phyloP scores from a whole-genome alignment of 2,888 invertebrate genomes.

The Ormyrus labotus region DNA sequence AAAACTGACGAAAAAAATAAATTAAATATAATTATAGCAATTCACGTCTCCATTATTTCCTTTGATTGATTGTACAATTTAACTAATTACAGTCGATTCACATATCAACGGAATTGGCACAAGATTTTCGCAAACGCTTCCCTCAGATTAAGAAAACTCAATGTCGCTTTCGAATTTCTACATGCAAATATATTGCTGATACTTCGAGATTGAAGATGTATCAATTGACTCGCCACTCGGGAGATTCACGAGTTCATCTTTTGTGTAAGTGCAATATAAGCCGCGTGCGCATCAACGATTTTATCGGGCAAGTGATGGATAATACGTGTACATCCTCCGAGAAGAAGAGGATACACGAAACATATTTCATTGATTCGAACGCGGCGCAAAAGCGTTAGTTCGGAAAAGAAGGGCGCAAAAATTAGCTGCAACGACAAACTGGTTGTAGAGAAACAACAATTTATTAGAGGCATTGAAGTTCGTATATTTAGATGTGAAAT shows the following conservation, averaged over 20 bases:
- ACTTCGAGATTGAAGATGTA: neutral
- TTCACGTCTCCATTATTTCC: too few species aligned
- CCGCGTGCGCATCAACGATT: neutral
- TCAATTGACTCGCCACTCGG: conserved; percentile 13
- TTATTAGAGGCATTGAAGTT: too few species aligned
- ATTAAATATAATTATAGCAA: too few species aligned
- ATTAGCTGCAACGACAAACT: too few species aligned
- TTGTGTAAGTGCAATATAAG: neutral
- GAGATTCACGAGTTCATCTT: conserved; percentile 5
- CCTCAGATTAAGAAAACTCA: conserved; percentile 1
- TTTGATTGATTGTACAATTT: too few species aligned
- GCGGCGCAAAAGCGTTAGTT: too few species aligned
- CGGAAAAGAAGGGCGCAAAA: too few species aligned
- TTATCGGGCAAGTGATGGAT: conserved; percentile 14
- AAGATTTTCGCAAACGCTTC: conserved; percentile 5
- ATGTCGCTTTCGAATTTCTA: neutral
- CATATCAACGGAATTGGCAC: too few species aligned
- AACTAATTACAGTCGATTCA: too few species aligned
- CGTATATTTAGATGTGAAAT: too few species aligned
- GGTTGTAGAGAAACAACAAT: too few species aligned
- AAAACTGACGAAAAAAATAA: too few species aligned
- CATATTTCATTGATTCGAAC: conserved; percentile 6
- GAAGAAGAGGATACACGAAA: conserved; percentile 8
- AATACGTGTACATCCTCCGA: conserved; percentile 7
- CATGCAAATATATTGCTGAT: neutral